Conservation (phyloP, 2,113 vertebrate genomes). For the Phalacrocorax brasilianus region DNA sequence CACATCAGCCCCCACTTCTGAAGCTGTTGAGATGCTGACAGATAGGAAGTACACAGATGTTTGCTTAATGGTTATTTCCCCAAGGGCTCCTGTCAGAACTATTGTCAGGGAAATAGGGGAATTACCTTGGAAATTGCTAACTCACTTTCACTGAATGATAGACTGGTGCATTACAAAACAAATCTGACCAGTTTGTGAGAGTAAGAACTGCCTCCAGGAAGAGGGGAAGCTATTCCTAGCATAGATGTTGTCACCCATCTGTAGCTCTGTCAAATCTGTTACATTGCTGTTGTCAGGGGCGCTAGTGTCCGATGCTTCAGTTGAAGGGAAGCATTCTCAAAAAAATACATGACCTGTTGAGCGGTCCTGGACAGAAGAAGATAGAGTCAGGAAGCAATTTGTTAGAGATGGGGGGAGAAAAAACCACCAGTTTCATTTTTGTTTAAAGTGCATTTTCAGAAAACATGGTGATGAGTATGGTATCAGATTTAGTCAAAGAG, state of each 20-base stretch:
- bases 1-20: neutral
- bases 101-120: neutral
- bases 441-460: neutral
- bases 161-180: neutral
- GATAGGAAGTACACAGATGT: conserved; percentile 44
- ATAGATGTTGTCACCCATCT: neutral
- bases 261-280: neutral
- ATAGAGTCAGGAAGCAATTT: neutral
- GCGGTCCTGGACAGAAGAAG: neutral
- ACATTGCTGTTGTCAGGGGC: neutral
- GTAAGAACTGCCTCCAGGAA: neutral
- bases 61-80: conserved; percentile 47
- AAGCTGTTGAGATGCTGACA: conserved; percentile 21
- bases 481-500: neutral
- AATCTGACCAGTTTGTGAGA: neutral
- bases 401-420: neutral
- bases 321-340: neutral
- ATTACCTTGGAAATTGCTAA: conserved; percentile 37
- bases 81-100: neutral
- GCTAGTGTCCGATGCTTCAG: neutral
- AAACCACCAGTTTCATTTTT: neutral
- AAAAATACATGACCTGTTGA: neutral
- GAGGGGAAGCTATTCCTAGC: neutral
- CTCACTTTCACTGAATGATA: neutral
- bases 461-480: neutral